Base-by-base conservation (phyloP, 2,888 invertebrate genomes). In the Lasioglossum zephyrum region DNA sequence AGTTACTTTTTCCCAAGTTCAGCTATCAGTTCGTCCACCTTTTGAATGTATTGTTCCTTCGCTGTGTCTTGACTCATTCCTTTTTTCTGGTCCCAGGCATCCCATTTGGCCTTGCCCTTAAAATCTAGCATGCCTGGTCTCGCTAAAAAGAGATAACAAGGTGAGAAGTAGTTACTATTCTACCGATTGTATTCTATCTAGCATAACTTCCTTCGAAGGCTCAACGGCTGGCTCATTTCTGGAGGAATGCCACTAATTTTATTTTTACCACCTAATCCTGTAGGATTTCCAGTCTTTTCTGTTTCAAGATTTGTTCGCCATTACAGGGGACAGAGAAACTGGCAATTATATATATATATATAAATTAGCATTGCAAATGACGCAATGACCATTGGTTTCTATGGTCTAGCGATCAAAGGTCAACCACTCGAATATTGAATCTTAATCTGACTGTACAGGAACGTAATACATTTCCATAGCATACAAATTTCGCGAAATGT, bases 31-130 rank as follows among this genome's bases (percentile, higher is more conserved):
- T 96, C 94, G 69, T 97, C 96, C 0, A 97, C 98, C 95, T 98
- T 98, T 3, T 96, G 96, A 88, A 99, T 96, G 95, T 99, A 99
- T 16, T 97, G 96, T 93, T 97, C 96, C 95, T 98, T 98, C 8
- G 99, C 99, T 86, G 97, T 97, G 1, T 97, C 97, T 93, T 97
- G 96, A 78, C 96, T 95, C 90, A 96, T 95, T 16, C 94, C 94
- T 73, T 97, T 97, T 92, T 95, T 96, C 13, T 91, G 93, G 76
- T 96, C 95, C 97, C 97, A 97, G 0, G 96, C 96, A 89, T 97
- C 96, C 97, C 97, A 97, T 92, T 97, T 97, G 26, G 97, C 97
- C 94, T 97, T 97, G 57, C 96, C 97, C 94, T 96, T 97, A 86
- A 97, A 95, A 92, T 97, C 97, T 83, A 97, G 92, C 95, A 97